phyloP scores from a whole-genome alignment of 2,888 invertebrate genomes.

The Euplexia lucipara region DNA sequence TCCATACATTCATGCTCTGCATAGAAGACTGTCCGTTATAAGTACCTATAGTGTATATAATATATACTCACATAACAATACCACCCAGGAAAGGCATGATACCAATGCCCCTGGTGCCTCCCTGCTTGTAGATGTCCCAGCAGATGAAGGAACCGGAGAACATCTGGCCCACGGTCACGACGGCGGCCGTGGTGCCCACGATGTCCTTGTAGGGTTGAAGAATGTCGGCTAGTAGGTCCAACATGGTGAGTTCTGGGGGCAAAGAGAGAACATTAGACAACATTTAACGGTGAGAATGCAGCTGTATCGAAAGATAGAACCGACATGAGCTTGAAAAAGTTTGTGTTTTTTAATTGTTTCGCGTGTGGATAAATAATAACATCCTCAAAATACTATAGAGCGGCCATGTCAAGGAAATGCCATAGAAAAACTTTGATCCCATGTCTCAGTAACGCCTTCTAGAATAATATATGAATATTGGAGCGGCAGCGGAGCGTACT shows the following conservation, averaged over 20 bases:
- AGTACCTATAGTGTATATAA: too few species aligned
- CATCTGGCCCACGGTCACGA: constrained; percentile 95
- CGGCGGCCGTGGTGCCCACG: constrained; percentile 93
- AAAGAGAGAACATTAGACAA: neutral
- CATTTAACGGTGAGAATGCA: neutral
- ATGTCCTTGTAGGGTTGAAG: constrained; percentile 93
- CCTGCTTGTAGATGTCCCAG: constrained; percentile 93
- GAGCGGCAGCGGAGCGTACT: too few species aligned
- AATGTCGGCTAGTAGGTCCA: constrained; percentile 88
- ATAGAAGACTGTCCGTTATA: too few species aligned
- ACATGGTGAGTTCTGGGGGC: constrained; percentile 66
- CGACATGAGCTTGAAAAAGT: too few species aligned
- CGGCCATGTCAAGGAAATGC: too few species aligned
- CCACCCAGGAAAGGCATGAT: constrained; percentile 95
- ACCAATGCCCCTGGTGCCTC: constrained; percentile 92
- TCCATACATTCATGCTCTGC: too few species aligned
- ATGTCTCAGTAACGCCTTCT: too few species aligned
- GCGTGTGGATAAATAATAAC: neutral
- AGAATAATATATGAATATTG: too few species aligned
- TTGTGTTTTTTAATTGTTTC: too few species aligned
- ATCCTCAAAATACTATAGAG: too few species aligned
- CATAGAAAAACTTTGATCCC: too few species aligned
- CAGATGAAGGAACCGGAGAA: constrained; percentile 95
- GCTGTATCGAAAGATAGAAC: neutral
- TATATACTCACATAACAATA: constrained; percentile 93